Conservation (phyloP, 2,888 invertebrate genomes). For the Cosmia pyralina region DNA sequence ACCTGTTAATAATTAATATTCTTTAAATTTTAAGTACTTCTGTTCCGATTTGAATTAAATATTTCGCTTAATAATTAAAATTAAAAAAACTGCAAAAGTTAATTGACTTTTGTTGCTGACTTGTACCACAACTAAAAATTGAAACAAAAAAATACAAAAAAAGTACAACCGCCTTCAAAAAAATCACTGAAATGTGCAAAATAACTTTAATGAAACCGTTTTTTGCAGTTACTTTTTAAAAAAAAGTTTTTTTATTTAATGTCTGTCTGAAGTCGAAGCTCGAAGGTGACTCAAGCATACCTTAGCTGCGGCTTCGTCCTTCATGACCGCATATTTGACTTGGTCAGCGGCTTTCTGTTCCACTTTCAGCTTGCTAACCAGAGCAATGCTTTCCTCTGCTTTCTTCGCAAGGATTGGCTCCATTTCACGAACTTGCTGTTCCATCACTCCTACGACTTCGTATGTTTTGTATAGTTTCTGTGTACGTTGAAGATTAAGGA, state of each 20-base stretch:
- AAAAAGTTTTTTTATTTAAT: neutral
- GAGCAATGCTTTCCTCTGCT: constrained; percentile 92
- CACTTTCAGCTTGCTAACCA: constrained; percentile 93
- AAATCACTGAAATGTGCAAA: neutral
- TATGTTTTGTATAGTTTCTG: constrained; percentile 95
- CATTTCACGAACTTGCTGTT: constrained; percentile 94
- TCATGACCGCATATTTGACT: constrained; percentile 94
- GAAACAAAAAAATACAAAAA: neutral
- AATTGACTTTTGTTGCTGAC: no score
- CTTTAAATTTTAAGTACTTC: no score
- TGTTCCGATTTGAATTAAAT: no score
- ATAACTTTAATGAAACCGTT: neutral
- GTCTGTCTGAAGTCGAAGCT: neutral
- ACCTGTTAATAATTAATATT: no score
- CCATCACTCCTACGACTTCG: constrained; percentile 95
- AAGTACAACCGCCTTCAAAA: neutral
- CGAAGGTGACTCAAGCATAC: constrained; percentile 73
- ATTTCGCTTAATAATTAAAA: no score
- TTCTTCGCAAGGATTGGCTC: constrained; percentile 95
- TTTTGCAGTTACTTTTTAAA: neutral
- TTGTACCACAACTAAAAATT: neutral
- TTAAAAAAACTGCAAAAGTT: no score
- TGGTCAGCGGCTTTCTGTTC: constrained; percentile 95
- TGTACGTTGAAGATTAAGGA: constrained; percentile 45
- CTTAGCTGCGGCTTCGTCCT: constrained; percentile 96